These are phyloP conservation scores for Ophioderma brevispina DNA, from an alignment of 35 echinoderm and acorn worm genomes.

Conservation along the genomic window DNA sequence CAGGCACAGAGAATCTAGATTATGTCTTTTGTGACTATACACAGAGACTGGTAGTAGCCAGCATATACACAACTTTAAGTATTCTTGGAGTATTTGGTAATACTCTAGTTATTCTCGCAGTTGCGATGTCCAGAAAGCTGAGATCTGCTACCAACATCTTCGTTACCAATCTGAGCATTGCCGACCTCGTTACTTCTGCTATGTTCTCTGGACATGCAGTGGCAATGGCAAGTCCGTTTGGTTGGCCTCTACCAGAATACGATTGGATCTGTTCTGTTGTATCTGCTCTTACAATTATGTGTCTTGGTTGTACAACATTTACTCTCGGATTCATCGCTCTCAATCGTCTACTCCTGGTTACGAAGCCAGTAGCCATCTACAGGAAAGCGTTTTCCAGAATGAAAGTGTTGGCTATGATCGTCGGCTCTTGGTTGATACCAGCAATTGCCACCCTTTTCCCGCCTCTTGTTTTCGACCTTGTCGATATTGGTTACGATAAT, in stretches of 20 bases:
- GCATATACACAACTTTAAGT: no score
- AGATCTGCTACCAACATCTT: constrained; percentile 82
- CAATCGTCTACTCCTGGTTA: constrained; percentile 62
- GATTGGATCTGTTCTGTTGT: constrained; percentile 56
- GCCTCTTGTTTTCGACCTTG: constrained; percentile 46
- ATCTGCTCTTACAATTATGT: constrained; percentile 54
- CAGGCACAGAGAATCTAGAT: no score
- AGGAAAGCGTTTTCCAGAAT: constrained; percentile 21
- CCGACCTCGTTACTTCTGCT: constrained; percentile 69
- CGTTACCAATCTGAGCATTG: constrained; percentile 79
- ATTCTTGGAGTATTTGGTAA: no score
- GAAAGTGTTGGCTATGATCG: constrained; percentile 41
- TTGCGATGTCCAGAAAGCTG: constrained; percentile 55
- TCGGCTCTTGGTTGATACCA: constrained; percentile 61
- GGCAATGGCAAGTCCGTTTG: constrained; percentile 36
- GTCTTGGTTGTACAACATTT: constrained; percentile 65
- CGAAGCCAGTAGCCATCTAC: constrained; percentile 42
- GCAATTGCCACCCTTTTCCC: constrained; percentile 53
- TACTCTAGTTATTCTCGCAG: no score
- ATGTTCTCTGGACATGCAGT: constrained; percentile 54
- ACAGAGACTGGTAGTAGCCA: no score
- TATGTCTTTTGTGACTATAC: no score
- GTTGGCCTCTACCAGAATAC: constrained; percentile 37
- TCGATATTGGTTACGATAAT: no score
- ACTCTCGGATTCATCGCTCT: constrained; percentile 70